phyloP scores from a whole-genome alignment of 2,888 invertebrate genomes.

The Tenthredo amoena region DNA sequence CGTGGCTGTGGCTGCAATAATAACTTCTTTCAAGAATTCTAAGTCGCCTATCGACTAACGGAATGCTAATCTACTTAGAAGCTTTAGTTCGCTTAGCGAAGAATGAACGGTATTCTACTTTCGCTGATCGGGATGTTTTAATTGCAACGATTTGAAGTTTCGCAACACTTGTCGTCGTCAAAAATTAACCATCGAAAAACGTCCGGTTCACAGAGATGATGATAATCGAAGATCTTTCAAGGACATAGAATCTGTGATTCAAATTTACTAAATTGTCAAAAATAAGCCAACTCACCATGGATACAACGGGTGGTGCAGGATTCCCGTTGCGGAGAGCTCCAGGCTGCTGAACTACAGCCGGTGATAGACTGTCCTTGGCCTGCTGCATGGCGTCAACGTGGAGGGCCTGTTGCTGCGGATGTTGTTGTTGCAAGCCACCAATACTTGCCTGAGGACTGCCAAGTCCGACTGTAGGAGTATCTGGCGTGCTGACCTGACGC shows the following conservation, averaged over 20 bases:
- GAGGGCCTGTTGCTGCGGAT: constrained; percentile 71
- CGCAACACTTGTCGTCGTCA: neutral
- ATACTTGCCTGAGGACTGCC: constrained; percentile 76
- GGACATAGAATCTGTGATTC: neutral
- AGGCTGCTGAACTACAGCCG: constrained; percentile 74
- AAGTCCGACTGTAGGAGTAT: constrained; percentile 75
- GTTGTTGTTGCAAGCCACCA: constrained; percentile 72
- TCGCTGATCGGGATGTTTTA: neutral
- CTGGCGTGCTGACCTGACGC: constrained; percentile 76
- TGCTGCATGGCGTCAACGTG: constrained; percentile 77
- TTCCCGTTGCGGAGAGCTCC: constrained; percentile 75
- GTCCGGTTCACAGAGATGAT: no score
- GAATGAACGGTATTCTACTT: neutral
- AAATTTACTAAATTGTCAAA: neutral
- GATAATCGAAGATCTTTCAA: neutral
- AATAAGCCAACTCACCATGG: constrained; percentile 73
- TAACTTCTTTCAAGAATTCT: neutral
- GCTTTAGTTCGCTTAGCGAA: neutral
- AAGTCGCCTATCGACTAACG: neutral
- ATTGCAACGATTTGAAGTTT: neutral
- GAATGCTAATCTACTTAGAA: constrained; percentile 9
- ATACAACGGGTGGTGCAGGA: constrained; percentile 75
- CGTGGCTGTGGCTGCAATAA: constrained; percentile 1
- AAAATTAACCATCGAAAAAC: neutral
- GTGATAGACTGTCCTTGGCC: constrained; percentile 75